Conservation (phyloP, 2,888 invertebrate genomes). For the Xestia xanthographa region DNA sequence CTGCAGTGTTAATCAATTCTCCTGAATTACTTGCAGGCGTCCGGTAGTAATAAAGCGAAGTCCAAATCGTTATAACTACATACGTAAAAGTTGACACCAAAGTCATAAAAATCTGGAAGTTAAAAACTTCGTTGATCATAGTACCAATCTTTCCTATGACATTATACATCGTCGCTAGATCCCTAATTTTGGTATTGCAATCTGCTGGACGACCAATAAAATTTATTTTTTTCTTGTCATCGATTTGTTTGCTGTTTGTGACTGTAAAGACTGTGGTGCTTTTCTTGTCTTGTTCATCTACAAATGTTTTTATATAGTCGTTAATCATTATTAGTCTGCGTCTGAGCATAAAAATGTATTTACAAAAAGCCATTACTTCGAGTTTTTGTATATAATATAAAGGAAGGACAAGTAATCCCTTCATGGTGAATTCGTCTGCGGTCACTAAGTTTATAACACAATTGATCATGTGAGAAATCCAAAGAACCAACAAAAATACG, state of each 20-base stretch:
- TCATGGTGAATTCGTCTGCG: conserved; percentile 37
- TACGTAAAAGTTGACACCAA: conserved; percentile 77
- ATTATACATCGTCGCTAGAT: conserved; percentile 76
- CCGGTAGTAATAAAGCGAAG: conserved; percentile 73
- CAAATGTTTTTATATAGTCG: conserved; percentile 71
- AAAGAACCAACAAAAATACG: conserved; percentile 58
- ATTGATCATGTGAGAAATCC: conserved; percentile 60
- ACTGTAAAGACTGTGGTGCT: conserved; percentile 68
- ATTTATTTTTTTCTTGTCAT: conserved; percentile 61
- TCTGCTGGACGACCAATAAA: conserved; percentile 70
- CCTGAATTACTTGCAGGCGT: conserved; percentile 65
- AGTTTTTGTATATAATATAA: conserved; percentile 74
- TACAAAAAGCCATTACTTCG: conserved; percentile 75
- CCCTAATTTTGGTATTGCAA: conserved; percentile 74
- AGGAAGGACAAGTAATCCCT: conserved; percentile 58
- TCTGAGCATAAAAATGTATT: conserved; percentile 73
- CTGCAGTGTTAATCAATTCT: conserved; percentile 68
- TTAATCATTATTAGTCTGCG: conserved; percentile 75
- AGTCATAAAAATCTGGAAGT: conserved; percentile 80
- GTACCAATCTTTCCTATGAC: conserved; percentile 74
- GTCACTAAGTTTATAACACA: conserved; percentile 61
- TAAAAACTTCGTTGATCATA: conserved; percentile 77
- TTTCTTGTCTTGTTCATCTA: conserved; percentile 67
- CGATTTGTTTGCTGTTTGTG: conserved; percentile 58
- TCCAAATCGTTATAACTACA: conserved; percentile 79